Conservation (phyloP, 2,113 vertebrate species). For the Paramormyrops kingsleyae region DNA sequence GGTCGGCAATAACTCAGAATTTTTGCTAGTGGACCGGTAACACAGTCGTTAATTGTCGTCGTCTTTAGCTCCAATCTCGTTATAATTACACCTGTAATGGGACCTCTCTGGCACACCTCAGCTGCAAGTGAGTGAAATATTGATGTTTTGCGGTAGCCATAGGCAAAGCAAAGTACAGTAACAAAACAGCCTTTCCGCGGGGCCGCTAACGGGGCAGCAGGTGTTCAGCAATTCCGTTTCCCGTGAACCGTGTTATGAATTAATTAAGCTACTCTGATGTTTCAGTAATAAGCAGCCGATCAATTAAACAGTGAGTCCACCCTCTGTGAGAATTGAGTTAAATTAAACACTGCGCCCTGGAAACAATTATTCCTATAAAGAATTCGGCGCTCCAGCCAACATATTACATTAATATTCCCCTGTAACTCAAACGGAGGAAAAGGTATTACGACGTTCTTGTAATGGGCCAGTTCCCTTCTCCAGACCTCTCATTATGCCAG, state of each 20-base stretch:
- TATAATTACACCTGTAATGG: background rate
- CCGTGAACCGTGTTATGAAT: conserved; percentile 14
- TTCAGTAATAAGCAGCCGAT: background rate
- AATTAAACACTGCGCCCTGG: conserved; percentile 46
- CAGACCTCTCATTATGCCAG: background rate
- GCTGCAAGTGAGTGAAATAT: background rate
- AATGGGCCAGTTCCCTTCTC: background rate
- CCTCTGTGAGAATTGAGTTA: conserved; percentile 18
- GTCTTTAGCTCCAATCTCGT: background rate
- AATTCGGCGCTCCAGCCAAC: conserved; percentile 39
- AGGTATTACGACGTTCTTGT: background rate
- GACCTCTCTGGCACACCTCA: conserved; percentile 5
- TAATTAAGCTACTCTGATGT: background rate
- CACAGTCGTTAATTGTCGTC: background rate
- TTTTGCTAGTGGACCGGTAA: background rate
- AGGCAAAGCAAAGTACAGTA: conserved; percentile 8
- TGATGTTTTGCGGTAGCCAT: background rate
- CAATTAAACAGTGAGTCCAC: conserved; percentile 15
- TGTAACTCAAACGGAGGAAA: conserved; percentile 40
- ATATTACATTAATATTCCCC: conserved; percentile 35
- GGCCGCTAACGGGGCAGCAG: background rate
- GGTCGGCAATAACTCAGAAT: background rate
- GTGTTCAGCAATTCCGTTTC: conserved; percentile 2
- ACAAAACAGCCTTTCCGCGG: background rate
- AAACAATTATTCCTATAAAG: conserved; percentile 53